phyloP scores from a whole-genome alignment of 1,140 invertebrate species.

The Ceratosolen fusciceps region DNA sequence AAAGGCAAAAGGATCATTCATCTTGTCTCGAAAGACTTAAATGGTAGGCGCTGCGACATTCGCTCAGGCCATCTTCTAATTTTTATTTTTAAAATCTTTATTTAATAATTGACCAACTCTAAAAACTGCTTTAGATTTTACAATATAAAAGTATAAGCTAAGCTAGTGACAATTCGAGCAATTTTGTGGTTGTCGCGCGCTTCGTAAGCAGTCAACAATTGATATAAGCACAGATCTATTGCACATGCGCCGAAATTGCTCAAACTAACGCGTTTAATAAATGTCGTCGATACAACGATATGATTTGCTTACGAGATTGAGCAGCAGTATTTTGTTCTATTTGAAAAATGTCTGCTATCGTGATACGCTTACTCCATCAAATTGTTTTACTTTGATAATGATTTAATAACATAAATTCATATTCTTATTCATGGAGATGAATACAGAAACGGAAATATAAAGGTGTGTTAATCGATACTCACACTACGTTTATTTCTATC shows the following conservation, averaged over 20 bases:
- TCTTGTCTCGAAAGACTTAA: no score
- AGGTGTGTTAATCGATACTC: no score
- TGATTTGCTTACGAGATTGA: not conserved
- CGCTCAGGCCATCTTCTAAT: constrained; percentile 8
- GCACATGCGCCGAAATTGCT: constrained; percentile 1
- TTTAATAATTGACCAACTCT: not conserved
- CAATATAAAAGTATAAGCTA: not conserved
- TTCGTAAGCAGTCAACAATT: constrained; percentile 7
- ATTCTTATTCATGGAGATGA: no score
- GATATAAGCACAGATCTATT: constrained; percentile 16
- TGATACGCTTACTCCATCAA: not conserved
- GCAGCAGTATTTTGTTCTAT: not conserved
- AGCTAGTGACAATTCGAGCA: not conserved
- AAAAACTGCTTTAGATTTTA: not conserved
- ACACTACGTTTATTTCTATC: no score
- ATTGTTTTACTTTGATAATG: constrained; percentile 2
- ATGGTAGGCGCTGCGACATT: not conserved
- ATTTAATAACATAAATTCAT: no score
- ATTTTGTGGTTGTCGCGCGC: not conserved
- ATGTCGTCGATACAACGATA: not conserved
- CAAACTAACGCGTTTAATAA: not conserved
- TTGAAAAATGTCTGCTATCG: constrained; percentile 4
- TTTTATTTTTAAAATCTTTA: not conserved
- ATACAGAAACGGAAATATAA: no score
- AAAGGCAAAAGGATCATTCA: no score